Conservation (phyloP, 2,113 vertebrate genomes). For the Stigmatopora nigra region DNA sequence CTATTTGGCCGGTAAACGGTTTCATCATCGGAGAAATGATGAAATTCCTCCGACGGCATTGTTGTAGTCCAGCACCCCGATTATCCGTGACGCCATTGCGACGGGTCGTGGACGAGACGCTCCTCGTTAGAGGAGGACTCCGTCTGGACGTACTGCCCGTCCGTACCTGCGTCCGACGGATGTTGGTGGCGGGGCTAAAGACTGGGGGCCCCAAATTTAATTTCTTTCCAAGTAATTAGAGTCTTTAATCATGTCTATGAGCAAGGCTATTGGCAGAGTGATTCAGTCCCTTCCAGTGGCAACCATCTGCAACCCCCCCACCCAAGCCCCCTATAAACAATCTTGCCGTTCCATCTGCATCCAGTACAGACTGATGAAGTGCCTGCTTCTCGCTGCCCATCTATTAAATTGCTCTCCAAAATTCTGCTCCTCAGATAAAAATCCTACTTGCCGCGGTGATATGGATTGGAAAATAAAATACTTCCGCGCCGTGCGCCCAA, state of each 20-base stretch:
- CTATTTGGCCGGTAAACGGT: conserved; percentile 37
- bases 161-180: conserved; percentile 16
- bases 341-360: neutral
- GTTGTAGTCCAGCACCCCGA: conserved; percentile 49
- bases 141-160: neutral
- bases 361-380: neutral
- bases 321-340: conserved; percentile 18
- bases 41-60: conserved; percentile 55
- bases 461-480: too few relatives aligned
- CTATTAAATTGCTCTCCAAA: neutral
- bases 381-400: neutral
- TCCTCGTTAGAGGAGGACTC: conserved; percentile 11
- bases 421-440: too few relatives aligned
- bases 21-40: conserved; percentile 49
- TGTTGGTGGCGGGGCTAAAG: conserved; percentile 34
- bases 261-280: conserved; percentile 79
- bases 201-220: conserved; percentile 48
- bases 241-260: conserved; percentile 91
- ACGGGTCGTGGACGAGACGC: conserved; percentile 38
- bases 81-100: conserved; percentile 47
- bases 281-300: conserved; percentile 77
- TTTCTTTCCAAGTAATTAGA: conserved; percentile 77
- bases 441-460: too few relatives aligned
- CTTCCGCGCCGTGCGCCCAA: too few relatives aligned
- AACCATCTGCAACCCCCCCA: conserved; percentile 73